A percentile compares a stretch with the other conserved stretches of the same genome.
Conservation (phyloP, 2,888 invertebrate genomes). For the Ommatoiulus sabulosus region DNA sequence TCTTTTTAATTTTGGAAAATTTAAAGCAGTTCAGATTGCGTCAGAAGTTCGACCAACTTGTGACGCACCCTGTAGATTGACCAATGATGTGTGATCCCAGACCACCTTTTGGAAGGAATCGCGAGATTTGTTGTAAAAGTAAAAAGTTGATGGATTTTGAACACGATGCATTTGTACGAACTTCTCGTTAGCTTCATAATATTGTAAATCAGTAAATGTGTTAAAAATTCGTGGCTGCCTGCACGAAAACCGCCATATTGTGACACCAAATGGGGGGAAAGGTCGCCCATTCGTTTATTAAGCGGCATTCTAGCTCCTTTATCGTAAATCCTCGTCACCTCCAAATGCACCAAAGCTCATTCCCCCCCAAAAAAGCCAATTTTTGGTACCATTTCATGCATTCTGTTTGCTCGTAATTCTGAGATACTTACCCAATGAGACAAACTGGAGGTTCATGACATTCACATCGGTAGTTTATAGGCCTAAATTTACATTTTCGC, state of each 20-base stretch:
- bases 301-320: too few species aligned
- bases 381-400: constrained; percentile 12
- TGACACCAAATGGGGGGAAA: not conserved
- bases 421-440: not conserved
- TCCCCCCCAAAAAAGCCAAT: not conserved
- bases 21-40: not conserved
- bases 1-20: not conserved
- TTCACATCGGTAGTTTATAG: constrained; percentile 34
- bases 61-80: not conserved
- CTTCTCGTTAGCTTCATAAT: not conserved
- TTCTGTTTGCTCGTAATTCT: constrained; percentile 20
- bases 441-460: constrained; percentile 34
- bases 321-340: not conserved
- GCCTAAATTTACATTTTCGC: constrained; percentile 20
- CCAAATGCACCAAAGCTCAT: constrained; percentile 34
- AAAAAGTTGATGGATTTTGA: not conserved
- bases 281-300: constrained; percentile 14
- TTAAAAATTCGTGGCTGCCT: not conserved
- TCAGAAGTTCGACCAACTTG: not conserved
- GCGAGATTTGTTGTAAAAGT: too few species aligned
- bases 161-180: not conserved
- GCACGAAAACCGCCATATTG: not conserved
- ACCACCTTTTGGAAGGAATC: not conserved
- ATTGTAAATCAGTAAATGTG: not conserved
- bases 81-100: not conserved